phyloP scores from a whole-genome alignment of 2,113 vertebrate species.

The Coptodon rendalli region DNA sequence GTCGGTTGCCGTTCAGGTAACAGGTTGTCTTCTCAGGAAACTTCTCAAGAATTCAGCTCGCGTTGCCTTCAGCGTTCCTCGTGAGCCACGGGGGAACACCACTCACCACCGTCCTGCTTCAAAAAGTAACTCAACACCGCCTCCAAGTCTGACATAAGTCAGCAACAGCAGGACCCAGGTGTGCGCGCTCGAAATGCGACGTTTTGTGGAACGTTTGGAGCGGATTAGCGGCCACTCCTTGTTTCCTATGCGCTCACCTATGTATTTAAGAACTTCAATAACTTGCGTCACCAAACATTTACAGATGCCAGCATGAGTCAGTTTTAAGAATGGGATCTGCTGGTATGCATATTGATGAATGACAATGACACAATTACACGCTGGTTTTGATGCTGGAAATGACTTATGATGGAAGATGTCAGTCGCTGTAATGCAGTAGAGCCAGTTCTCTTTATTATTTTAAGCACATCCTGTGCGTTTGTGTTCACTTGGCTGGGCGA shows the following conservation, averaged over 20 bases:
- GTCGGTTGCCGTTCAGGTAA: slow-evolving; percentile 50
- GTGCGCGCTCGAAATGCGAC: background rate
- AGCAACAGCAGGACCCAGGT: slow-evolving; percentile 36
- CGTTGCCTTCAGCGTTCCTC: slow-evolving; percentile 26
- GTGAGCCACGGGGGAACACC: slow-evolving; percentile 8
- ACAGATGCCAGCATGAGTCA: slow-evolving; percentile 3
- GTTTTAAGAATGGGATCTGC: background rate
- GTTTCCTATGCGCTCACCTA: background rate
- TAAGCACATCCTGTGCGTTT: background rate
- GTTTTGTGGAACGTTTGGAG: background rate
- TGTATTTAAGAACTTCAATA: background rate
- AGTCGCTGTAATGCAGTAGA: background rate
- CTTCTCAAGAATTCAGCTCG: background rate
- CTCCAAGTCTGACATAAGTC: slow-evolving; percentile 2
- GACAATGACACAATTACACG: background rate
- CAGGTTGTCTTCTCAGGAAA: slow-evolving; percentile 50
- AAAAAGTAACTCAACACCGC: slow-evolving; percentile 42
- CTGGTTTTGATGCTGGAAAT: background rate
- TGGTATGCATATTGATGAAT: background rate
- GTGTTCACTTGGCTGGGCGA: accelerated
- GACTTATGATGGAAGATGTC: background rate
- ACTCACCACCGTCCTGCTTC: slow-evolving; percentile 23
- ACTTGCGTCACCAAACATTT: background rate
- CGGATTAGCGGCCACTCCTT: background rate
- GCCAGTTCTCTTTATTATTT: slow-evolving; percentile 13